phyloP scores from a whole-genome alignment of 1,140 invertebrate genomes.

The Drosophila bocqueti region DNA sequence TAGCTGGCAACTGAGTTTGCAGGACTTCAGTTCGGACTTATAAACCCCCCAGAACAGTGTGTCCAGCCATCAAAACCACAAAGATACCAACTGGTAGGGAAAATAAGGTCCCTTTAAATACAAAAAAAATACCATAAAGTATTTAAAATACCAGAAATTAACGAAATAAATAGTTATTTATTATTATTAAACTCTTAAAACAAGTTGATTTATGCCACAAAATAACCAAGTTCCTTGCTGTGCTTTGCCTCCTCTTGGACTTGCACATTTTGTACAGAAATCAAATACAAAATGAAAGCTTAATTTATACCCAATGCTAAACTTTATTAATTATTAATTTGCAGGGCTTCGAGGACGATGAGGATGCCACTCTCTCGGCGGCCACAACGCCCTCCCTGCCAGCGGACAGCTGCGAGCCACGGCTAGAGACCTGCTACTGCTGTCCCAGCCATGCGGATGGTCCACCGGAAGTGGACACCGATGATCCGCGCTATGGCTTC shows the following conservation, averaged over 20 bases:
- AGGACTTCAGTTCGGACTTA: not conserved
- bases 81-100: not conserved
- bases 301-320: no score
- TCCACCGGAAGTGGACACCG: conserved; percentile 65
- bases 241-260: no score
- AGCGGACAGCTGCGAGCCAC: conserved; percentile 54
- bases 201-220: not conserved
- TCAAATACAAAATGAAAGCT: not conserved
- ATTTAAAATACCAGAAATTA: not conserved
- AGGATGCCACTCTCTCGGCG: conserved; percentile 86
- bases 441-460: conserved; percentile 65
- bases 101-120: not conserved
- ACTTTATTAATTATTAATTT: not conserved
- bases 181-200: not conserved
- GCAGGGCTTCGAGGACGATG: conserved; percentile 84
- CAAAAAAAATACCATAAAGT: not conserved
- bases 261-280: no score
- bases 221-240: no score
- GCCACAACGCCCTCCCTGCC: conserved; percentile 81
- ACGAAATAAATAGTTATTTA: no score
- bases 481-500: conserved; percentile 65
- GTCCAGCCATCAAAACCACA: not conserved
- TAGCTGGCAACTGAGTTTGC: not conserved
- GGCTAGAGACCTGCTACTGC: conserved; percentile 70
- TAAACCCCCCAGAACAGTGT: not conserved